Base-by-base conservation (phyloP, 2,113 vertebrate genomes). In the Hippocampus comes region DNA sequence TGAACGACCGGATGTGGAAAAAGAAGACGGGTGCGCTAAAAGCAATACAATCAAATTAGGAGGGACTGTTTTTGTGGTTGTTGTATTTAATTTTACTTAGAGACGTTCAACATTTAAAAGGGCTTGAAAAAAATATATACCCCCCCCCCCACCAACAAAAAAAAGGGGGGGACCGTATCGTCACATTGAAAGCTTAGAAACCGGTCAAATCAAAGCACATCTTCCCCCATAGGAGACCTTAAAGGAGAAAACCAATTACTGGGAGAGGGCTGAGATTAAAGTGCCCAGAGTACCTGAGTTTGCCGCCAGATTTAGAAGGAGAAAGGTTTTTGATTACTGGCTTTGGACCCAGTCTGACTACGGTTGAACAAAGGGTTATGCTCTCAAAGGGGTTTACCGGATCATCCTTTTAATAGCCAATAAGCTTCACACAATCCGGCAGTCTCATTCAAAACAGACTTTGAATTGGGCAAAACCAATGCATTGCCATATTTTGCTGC, bases 211-310 rank as follows among this genome's bases (percentile, higher is more conserved):
- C 79, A 83, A 81, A 76, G 79, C 73, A 67, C 78, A 79, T 72
- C 72, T 71, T 38, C 70, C 80, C 77, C 84, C 64, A 60, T 82
- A 84, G 82, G 85, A 80, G 63, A 76, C 82, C 85, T 82, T 83
- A 80, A 87, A 87, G 78, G 70, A 81, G 78, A 88, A 89, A 91
- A 83, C 76, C 86, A 89, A 89, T 90, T 90, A 87, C 79, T 76
- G 75, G 75, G 85, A 90, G 79, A 88, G 79, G 83, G 67, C 67
- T 20, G 49, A 88, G 88, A 91, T 91, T 86, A 90, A 84, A 89
- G 82, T 74, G 76, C 48, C 4, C 25, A 61, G 75, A 84, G 78
- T 73, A 80, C 72, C 82, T 71, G 74, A 77, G 82, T 88, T 82
- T 89, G 82, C 61, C 64, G 76, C 70, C 46, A 71, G 80, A 84